Conservation (phyloP, 2,888 invertebrate genomes). For the Philereme vetulata region DNA sequence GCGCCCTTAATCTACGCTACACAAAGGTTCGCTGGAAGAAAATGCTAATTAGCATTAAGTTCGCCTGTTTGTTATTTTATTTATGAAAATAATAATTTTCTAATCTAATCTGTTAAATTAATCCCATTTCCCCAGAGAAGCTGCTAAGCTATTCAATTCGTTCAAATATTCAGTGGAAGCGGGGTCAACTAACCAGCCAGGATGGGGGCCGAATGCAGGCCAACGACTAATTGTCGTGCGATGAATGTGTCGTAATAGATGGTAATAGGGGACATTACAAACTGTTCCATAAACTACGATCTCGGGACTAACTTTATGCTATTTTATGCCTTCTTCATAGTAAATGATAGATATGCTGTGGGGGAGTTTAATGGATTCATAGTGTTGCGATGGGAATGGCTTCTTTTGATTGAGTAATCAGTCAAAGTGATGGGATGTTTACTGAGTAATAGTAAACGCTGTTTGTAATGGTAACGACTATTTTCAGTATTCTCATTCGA, state of each 20-base stretch:
- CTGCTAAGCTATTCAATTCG: conserved; percentile 12
- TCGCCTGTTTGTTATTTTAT: too few species aligned
- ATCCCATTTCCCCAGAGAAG: neutral
- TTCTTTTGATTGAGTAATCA: conserved; percentile 9
- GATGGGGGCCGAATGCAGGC: conserved; percentile 46
- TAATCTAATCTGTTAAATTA: neutral
- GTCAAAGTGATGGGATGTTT: neutral
- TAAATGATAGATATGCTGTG: neutral
- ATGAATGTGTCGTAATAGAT: conserved; percentile 49
- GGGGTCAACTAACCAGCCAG: conserved; percentile 54
- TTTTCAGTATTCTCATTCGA: too few species aligned
- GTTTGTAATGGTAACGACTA: too few species aligned
- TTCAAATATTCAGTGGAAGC: conserved; percentile 30
- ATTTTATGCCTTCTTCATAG: neutral
- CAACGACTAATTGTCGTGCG: conserved; percentile 53
- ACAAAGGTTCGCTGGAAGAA: too few species aligned
- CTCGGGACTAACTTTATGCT: neutral
- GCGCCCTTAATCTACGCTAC: too few species aligned
- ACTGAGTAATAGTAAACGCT: neutral
- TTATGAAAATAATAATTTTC: too few species aligned
- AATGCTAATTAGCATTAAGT: too few species aligned
- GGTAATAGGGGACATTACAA: conserved; percentile 27
- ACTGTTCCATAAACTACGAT: neutral
- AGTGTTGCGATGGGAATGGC: conserved; percentile 5
- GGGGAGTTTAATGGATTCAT: conserved; percentile 9